phyloP scores from a whole-genome alignment of 2,888 invertebrate genomes.

The Euclidia mi region DNA sequence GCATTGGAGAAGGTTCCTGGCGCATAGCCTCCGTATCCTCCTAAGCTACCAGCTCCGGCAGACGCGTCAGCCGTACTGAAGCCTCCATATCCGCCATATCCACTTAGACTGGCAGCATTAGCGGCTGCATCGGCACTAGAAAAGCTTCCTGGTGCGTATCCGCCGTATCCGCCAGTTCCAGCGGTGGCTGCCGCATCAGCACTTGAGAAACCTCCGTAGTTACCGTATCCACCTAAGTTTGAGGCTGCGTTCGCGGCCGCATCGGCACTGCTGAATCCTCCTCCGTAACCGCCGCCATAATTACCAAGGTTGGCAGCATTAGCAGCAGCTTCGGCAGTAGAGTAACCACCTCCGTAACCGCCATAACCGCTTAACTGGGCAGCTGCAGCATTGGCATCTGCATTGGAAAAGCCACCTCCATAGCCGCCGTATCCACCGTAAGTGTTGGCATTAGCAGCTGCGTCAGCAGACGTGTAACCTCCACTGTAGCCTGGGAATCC shows the following conservation, averaged over 20 bases:
- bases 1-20: neutral
- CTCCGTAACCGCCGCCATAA: conserved; percentile 8
- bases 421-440: conserved; percentile 20
- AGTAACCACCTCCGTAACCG: conserved; percentile 13
- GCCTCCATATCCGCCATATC: conserved; percentile 2
- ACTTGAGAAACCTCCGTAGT: conserved; percentile 5
- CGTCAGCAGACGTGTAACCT: conserved; percentile 9
- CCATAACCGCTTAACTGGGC: too few relatives aligned
- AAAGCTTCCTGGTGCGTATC: conserved; percentile 8
- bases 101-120: conserved; percentile 4
- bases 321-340: conserved; percentile 18
- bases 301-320: conserved; percentile 27
- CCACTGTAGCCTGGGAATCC: conserved; percentile 16
- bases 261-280: conserved; percentile 1
- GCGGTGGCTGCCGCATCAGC: conserved; percentile 9
- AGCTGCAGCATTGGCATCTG: conserved; percentile 12
- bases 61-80: conserved; percentile 6
- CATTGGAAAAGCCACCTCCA: conserved; percentile 8
- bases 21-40: conserved; percentile 10
- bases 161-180: neutral
- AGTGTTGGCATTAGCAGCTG: conserved; percentile 22
- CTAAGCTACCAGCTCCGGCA: neutral
- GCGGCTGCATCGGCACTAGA: conserved; percentile 17
- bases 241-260: conserved; percentile 3
- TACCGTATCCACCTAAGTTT: neutral